Base-by-base conservation (phyloP, 2,888 invertebrate species). In the Galerucella nymphaeae region DNA sequence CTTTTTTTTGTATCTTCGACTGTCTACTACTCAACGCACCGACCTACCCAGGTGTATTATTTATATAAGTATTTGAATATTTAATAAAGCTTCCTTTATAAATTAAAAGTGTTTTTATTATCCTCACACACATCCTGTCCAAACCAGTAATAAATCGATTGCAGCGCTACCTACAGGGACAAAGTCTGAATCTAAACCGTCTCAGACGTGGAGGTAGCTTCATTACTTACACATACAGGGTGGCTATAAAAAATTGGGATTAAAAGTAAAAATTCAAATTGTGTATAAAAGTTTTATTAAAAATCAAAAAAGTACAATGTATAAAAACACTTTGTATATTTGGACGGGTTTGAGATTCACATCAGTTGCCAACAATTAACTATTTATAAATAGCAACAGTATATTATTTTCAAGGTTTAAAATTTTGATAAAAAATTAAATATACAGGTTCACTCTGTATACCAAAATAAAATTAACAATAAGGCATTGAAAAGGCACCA, bases 1-100 rank as follows among this genome's bases (percentile, higher is more conserved):
- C 30, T 38, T 38, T 74, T 75, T 73, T 75, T 53, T 76, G 72
- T 75, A 69, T 75, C 73, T 74, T 80, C 80, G 83, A 83, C 82
- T 82, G 81, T 82, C 77, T 83, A 84, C 83, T 84, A 84, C 83
- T 84, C 83, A 80, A 83, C 82, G 82, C 84, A 83, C 85, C 84
- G 79, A 80, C 79, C 81, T 83, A 83, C 82, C 81, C 76, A 78
- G 84, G 84, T 84, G 84, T 85, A 83, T 84, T 86, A 86, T 86
- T 85, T 85, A 86, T 84, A 85, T 86, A 86, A 86, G 86, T 86
- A 86, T 85, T 86, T 85, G 84, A 85, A 84, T 85, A 86, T 85
- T 86, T 85, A 86, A 80, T 86, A 86, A 86, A 86, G 85, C 86
- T 86, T 86, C 85, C 86, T 86, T 86, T 86, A 84, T 84, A 85